Evolutionary conservation across 2,888 invertebrate genomes (phyloP), one percentile per base, ranked within the genome.

Genomic region (Eupithecia vulgata): DNA sequence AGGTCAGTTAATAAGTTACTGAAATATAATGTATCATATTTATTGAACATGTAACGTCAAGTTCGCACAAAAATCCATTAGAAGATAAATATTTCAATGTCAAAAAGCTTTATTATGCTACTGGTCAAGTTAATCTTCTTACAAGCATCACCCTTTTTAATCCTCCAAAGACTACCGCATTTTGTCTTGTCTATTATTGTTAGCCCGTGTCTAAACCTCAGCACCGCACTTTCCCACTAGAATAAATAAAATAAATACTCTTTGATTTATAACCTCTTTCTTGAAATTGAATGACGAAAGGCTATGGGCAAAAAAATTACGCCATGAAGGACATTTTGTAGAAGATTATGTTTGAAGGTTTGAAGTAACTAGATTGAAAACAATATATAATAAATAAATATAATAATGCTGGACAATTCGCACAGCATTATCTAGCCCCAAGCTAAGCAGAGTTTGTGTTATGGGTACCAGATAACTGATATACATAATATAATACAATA

Each of bases 81-180:
- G 10, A 10, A 52, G 48, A 21, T 48, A 48, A 48, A 48, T 52
- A 12, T 52, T 21, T 34, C 61, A 15, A 61, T 7, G 30, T 7
- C 21, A 15, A 61, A 30, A 34, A 61, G n/a, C n/a, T n/a, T 61
- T 34, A 34, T 40, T 65, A 6, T 25, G 65, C 65, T 65, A 37
- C 65, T 65, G 64, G 65, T 42, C 10, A 25, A n/a, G 37, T 65
- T 37, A 25, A 40, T 40, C 40, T 25, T 4, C 40, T 65, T 40
- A 40, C 37, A 5, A 35, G 21, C 37, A 6, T 65, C 61, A 35
- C 1, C 7, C 35, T 21, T n/a, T 40, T 7, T 65, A 65, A 65
- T 78, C 76, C 75, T 62, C 69, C 59, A 74, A 71, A 76, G 68
- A 67, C 70, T 57, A 72, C 80, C 80, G 78, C 78, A 8, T 70